Conservation (phyloP, 1,140 invertebrate species). For the Daktulosphaira vitifoliae region DNA sequence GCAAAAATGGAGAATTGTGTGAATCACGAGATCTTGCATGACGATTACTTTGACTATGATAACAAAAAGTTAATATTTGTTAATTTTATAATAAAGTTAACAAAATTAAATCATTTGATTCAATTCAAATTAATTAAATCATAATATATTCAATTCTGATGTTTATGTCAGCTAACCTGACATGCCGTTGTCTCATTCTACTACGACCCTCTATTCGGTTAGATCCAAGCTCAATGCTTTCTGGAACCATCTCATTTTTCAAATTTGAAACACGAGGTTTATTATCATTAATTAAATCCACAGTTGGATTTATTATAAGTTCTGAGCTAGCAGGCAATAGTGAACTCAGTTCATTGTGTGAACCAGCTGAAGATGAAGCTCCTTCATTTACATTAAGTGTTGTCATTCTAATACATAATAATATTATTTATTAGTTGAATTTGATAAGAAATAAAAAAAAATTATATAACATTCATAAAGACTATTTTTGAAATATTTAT, state of each 20-base stretch:
- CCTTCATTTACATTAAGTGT: slow-evolving; percentile 28
- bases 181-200: slow-evolving; percentile 14
- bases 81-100: no score
- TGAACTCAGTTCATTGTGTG: slow-evolving; percentile 54
- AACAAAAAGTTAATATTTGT: no score
- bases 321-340: slow-evolving; percentile 50
- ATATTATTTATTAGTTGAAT: background rate
- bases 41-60: background rate
- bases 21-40: slow-evolving; percentile 6
- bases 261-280: background rate
- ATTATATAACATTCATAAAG: background rate
- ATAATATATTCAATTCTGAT: no score
- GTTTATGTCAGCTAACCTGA: slow-evolving; percentile 29
- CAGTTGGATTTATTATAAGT: slow-evolving; percentile 2
- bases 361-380: slow-evolving; percentile 46
- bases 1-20: slow-evolving; percentile 8
- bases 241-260: slow-evolving; percentile 14
- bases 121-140: no score
- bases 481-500: background rate
- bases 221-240: background rate
- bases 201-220: background rate
- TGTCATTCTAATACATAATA: slow-evolving; percentile 9
- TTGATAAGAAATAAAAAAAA: background rate
- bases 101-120: background rate
- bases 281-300: slow-evolving; percentile 11